phyloP scores from a whole-genome alignment of 2,888 invertebrate species.

The Spodoptera exigua region DNA sequence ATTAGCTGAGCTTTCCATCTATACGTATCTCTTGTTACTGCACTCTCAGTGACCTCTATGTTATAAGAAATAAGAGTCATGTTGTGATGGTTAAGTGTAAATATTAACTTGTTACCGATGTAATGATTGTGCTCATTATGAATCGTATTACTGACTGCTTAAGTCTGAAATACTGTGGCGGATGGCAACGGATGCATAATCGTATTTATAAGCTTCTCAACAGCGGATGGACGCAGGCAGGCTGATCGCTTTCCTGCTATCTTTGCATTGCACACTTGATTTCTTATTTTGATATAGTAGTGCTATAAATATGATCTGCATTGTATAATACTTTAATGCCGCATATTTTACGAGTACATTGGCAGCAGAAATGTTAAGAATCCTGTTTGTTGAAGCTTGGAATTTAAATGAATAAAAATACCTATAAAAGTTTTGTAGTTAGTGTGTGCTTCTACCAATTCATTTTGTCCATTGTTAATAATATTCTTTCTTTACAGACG shows the following conservation, averaged over 20 bases:
- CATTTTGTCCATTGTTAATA: conserved; percentile 5
- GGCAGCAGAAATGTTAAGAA: neutral
- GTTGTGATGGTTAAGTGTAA: conserved; percentile 48
- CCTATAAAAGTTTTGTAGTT: neutral
- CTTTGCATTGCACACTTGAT: conserved; percentile 65
- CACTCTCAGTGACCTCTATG: conserved; percentile 43
- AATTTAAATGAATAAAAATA: conserved; percentile 3
- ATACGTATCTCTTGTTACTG: conserved; percentile 35
- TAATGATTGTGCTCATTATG: conserved; percentile 37
- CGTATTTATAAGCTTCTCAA: conserved; percentile 53
- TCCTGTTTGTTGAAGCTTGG: neutral
- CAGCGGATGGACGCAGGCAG: conserved; percentile 71
- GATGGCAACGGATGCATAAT: conserved; percentile 46
- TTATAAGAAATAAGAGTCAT: conserved; percentile 48
- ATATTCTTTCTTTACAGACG: conserved; percentile 69
- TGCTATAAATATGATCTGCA: conserved; percentile 9
- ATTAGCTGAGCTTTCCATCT: conserved; percentile 69
- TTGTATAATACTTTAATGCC: conserved; percentile 10
- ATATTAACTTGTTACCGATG: conserved; percentile 43
- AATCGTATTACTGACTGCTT: conserved; percentile 53
- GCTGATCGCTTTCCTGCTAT: conserved; percentile 75
- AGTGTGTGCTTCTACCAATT: neutral
- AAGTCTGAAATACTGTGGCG: conserved; percentile 52
- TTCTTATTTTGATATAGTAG: conserved; percentile 35
- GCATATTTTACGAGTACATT: conserved; percentile 1